These are phyloP conservation scores for Ptychobarbus kaznakovi DNA, from an alignment of 2,797 vertebrate species.

Conservation along the genomic window DNA sequence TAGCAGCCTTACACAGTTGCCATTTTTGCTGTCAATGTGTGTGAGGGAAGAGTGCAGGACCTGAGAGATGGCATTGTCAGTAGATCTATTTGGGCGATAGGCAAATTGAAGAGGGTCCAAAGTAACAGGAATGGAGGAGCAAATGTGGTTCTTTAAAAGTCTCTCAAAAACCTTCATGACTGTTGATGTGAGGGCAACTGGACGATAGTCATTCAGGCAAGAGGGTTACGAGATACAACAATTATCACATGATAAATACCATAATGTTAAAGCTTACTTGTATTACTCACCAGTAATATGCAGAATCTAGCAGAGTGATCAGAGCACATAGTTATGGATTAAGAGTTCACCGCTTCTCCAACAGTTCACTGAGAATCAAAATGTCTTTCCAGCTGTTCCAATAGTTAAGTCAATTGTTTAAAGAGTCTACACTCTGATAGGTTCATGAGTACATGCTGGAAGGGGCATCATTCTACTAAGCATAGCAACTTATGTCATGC, in stretches of 20 bases:
- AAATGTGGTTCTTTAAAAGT: no score
- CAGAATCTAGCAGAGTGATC: not conserved
- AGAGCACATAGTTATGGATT: not conserved
- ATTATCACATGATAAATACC: not conserved
- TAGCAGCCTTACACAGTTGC: no score
- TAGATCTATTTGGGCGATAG: no score
- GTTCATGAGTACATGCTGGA: not conserved
- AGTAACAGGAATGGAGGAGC: no score
- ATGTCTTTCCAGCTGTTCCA: not conserved
- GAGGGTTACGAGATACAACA: not conserved
- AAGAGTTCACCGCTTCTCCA: not conserved
- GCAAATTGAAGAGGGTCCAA: no score
- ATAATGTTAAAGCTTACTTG: not conserved
- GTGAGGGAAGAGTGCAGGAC: no score
- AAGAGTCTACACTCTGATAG: not conserved
- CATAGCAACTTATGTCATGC: constrained; percentile 10
- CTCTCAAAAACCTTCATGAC: no score
- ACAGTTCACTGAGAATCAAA: not conserved
- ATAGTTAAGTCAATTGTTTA: constrained; percentile 4
- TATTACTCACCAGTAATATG: constrained; percentile 28
- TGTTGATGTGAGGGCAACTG: no score
- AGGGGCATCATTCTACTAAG: not conserved
- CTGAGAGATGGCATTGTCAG: no score
- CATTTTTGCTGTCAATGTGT: no score
- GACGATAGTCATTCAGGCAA: no score